These are phyloP conservation scores for Turritopsis dohrnii DNA, from an alignment of 30 jellyfish, hydroid and myxozoan genomes.

Conservation along the genomic window DNA sequence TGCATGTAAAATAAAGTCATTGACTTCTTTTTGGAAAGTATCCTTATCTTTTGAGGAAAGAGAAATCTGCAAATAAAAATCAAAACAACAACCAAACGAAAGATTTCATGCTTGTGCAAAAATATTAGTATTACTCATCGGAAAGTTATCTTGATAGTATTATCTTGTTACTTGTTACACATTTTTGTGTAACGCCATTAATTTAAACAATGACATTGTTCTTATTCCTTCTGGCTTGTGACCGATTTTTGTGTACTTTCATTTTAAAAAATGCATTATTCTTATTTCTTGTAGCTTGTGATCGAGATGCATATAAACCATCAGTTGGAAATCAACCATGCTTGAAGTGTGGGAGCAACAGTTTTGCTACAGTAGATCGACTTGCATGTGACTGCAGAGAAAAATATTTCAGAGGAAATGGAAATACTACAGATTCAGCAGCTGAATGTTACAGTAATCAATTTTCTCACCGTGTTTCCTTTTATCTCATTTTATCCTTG, in stretches of 20 bases:
- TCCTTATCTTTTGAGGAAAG: too few relatives aligned
- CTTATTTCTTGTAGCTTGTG: constrained; percentile 49
- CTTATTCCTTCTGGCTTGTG: not conserved
- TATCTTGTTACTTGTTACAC: too few relatives aligned
- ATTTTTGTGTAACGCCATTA: not conserved
- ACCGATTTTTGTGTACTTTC: not conserved
- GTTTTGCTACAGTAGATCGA: constrained; percentile 33
- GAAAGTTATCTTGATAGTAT: too few relatives aligned
- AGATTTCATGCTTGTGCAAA: too few relatives aligned
- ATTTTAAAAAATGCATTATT: too few relatives aligned
- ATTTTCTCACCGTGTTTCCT: not conserved
- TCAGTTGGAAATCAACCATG: constrained; percentile 50
- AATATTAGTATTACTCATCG: too few relatives aligned
- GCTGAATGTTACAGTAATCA: constrained; percentile 35
- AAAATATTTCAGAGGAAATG: constrained; percentile 1
- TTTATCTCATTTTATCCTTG: too few relatives aligned
- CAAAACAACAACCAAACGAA: too few relatives aligned
- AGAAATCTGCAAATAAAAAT: too few relatives aligned
- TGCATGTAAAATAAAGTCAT: too few relatives aligned
- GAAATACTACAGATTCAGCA: not conserved
- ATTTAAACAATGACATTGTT: not conserved
- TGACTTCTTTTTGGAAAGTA: too few relatives aligned
- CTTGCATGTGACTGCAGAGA: constrained; percentile 22
- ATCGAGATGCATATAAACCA: constrained; percentile 25
- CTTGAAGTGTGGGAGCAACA: constrained; percentile 43